phyloP scores from a whole-genome alignment of 2,888 invertebrate species.

The Anthrax anthrax region DNA sequence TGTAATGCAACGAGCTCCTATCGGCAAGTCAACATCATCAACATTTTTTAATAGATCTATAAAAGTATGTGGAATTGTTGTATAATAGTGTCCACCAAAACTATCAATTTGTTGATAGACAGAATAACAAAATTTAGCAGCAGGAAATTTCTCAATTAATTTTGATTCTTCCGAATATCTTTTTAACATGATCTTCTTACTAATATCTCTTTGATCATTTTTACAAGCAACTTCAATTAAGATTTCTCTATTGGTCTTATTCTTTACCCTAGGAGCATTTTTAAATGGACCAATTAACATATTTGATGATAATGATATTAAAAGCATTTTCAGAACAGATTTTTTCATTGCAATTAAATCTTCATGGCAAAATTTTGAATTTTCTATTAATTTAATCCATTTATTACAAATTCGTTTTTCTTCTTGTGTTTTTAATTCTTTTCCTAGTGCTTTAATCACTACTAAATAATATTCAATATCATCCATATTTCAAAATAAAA shows the following conservation, averaged over 20 bases:
- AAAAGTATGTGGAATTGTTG: not conserved
- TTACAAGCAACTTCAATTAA: not conserved
- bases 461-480: not conserved
- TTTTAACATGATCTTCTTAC: not conserved
- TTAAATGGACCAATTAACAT: slow-evolving; percentile 7
- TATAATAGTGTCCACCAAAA: slow-evolving; percentile 8
- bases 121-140: slow-evolving; percentile 3
- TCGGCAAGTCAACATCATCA: not conserved
- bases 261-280: not conserved
- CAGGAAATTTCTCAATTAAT: not conserved
- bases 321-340: not conserved
- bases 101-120: slow-evolving; percentile 4
- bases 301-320: slow-evolving; percentile 4
- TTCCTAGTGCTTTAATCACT: not conserved
- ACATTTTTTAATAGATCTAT: slow-evolving; percentile 1
- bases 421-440: not conserved
- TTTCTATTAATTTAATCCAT: not conserved
- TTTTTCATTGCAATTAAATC: not conserved
- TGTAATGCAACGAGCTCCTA: slow-evolving; percentile 3
- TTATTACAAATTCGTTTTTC: not conserved
- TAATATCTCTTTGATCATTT: not conserved
- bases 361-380: not conserved
- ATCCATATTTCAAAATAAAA: not conserved
- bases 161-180: not conserved
- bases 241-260: not conserved